phyloP scores from a whole-genome alignment of 2,797 vertebrate species.

The Schizopygopsis pylzovi region DNA sequence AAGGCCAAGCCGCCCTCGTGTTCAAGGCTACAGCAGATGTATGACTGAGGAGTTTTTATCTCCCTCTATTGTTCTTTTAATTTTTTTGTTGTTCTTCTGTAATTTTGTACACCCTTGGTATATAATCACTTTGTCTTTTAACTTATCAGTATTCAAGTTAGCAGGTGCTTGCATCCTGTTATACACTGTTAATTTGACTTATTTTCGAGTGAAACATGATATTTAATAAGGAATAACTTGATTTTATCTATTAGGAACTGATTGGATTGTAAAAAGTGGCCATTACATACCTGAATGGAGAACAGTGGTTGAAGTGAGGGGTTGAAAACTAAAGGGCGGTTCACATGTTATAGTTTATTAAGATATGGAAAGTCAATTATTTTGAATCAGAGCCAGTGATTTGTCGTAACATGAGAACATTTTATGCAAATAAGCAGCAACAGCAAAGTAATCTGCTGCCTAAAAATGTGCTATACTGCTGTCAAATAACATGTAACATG shows the following conservation, averaged over 20 bases:
- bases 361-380: neutral
- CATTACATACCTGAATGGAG: neutral
- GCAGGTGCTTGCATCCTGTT: neutral
- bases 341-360: neutral
- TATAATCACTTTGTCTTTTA: neutral
- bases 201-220: neutral
- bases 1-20: constrained; percentile 25
- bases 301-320: neutral
- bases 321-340: neutral
- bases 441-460: neutral
- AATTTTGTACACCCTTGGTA: neutral
- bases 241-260: neutral
- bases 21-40: constrained; percentile 27
- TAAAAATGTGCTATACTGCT: neutral
- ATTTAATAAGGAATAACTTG: neutral
- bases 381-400: neutral
- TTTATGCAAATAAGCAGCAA: neutral
- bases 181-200: neutral
- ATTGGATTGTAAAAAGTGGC: neutral
- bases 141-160: neutral
- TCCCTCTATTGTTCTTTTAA: neutral
- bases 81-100: neutral
- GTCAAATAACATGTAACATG: neutral
- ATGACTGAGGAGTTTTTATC: constrained; percentile 5
- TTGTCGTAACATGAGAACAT: neutral